A percentile compares a stretch with the other conserved stretches of the same genome.
Evolutionary conservation across 2,113 vertebrate species (phyloP).

Genomic region (Petroica traversi): DNA sequence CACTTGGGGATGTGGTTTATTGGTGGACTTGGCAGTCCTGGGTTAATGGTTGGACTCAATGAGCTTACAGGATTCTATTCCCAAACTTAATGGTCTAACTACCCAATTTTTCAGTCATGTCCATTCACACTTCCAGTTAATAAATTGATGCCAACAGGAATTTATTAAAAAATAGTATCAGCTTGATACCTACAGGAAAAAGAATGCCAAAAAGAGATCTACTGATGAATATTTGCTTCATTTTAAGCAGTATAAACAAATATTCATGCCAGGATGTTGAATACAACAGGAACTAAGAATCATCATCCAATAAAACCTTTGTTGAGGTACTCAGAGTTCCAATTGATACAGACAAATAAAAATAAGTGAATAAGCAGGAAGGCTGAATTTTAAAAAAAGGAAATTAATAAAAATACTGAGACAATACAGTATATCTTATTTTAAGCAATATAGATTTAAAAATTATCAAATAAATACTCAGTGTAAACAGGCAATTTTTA

Average conservation of each 20-base stretch:
- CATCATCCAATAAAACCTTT: neutral
- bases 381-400: fast-evolving
- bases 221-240: neutral
- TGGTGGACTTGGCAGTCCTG: neutral
- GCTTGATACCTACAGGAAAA: neutral
- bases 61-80: neutral
- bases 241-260: neutral
- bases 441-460: neutral
- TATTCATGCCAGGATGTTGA: neutral
- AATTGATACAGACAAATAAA: neutral
- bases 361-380: neutral
- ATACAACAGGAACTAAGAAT: neutral
- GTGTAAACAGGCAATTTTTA: neutral
- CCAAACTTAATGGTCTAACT: neutral
- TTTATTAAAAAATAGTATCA: neutral
- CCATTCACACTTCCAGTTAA: neutral
- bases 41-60: neutral
- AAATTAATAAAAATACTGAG: neutral
- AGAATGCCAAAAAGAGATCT: neutral
- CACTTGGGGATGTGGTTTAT: neutral
- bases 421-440: neutral
- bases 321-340: neutral
- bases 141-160: neutral
- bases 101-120: neutral
- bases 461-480: neutral